phyloP scores from a whole-genome alignment of 1,140 invertebrate genomes.

The Drosophila pallidifrons region DNA sequence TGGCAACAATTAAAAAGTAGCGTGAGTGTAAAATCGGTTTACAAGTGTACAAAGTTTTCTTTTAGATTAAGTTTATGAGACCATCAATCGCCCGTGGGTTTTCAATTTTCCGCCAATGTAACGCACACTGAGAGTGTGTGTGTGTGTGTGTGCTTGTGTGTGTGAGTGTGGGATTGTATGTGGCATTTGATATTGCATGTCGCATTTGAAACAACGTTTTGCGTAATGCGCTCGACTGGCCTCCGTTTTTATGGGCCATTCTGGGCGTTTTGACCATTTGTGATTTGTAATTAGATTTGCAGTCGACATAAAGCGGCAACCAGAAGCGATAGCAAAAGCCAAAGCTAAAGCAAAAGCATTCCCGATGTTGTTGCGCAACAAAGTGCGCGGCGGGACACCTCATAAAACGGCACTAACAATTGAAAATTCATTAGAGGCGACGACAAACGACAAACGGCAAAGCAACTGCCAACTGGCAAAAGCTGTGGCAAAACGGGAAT shows the following conservation, averaged over 20 bases:
- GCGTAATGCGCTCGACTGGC: constrained; percentile 77
- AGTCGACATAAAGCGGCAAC: constrained; percentile 38
- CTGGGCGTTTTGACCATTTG: constrained; percentile 75
- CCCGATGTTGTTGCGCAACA: constrained; percentile 30
- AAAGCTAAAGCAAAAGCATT: constrained; percentile 4
- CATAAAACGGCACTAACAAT: constrained; percentile 79
- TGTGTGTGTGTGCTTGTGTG: constrained; percentile 1
- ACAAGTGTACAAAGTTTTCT: not conserved
- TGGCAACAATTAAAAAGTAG: too few relatives aligned
- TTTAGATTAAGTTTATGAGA: constrained; percentile 18
- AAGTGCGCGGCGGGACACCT: constrained; percentile 75
- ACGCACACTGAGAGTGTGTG: not conserved
- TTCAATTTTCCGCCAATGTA: constrained; percentile 73
- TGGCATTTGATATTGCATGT: constrained; percentile 49
- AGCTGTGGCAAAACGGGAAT: constrained; percentile 11
- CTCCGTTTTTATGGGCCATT: constrained; percentile 74
- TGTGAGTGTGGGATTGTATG: not conserved
- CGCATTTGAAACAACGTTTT: constrained; percentile 66
- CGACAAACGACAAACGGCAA: constrained; percentile 23
- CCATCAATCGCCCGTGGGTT: constrained; percentile 54
- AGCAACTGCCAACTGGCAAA: constrained; percentile 34
- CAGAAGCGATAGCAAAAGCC: constrained; percentile 22
- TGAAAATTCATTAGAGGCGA: constrained; percentile 73
- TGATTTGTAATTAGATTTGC: constrained; percentile 79
- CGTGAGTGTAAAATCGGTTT: constrained; percentile 2